Conservation (phyloP, 2,888 invertebrate genomes). For the Caenorhabditis doughertyi region DNA sequence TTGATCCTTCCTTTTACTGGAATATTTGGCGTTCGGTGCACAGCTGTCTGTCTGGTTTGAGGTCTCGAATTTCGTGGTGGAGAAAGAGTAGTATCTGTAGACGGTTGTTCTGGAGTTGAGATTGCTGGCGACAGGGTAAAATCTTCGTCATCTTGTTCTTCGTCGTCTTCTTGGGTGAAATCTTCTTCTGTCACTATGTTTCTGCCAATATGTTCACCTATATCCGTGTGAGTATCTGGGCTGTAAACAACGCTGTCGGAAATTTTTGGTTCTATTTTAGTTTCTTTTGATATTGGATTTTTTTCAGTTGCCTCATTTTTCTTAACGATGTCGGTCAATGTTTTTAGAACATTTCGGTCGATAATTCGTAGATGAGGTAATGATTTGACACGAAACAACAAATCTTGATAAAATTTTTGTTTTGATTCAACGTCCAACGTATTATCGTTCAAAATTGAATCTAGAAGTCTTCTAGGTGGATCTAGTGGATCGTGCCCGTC, state of each 20-base stretch:
- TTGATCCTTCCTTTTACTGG: neutral
- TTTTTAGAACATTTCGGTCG: neutral
- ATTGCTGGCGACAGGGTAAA: neutral
- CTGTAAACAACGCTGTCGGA: too few relatives aligned
- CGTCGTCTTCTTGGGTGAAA: neutral
- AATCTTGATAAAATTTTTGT: too few relatives aligned
- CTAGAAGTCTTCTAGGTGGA: neutral
- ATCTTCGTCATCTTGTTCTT: neutral
- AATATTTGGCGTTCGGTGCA: neutral
- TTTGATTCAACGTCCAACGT: neutral
- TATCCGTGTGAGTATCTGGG: too few relatives aligned
- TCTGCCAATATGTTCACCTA: too few relatives aligned
- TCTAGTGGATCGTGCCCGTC: slow-evolving; percentile 2
- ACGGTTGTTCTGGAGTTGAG: neutral
- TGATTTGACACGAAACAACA: neutral
- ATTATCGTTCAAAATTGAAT: neutral
- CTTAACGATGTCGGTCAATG: neutral
- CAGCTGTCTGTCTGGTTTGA: neutral
- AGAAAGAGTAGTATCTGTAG: neutral
- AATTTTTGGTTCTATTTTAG: neutral
- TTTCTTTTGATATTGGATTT: neutral
- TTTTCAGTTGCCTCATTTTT: neutral
- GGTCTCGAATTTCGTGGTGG: neutral
- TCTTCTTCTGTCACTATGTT: neutral
- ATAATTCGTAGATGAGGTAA: neutral